Base-by-base conservation (phyloP, 2,113 vertebrate genomes). In the Grantiella picta region DNA sequence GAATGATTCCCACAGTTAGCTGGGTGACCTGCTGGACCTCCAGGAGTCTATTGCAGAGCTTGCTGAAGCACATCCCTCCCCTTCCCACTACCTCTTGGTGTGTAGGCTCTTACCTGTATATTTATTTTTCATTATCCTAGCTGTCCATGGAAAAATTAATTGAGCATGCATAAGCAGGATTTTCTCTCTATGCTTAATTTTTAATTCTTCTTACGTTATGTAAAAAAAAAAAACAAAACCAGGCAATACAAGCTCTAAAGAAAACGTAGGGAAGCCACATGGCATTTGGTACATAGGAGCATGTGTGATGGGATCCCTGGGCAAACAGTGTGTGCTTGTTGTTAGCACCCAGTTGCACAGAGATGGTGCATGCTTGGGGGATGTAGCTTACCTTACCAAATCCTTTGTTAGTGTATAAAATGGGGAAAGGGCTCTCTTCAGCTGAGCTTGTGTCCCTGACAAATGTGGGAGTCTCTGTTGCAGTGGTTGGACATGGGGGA, bases 221-320 rank as follows among this genome's bases (percentile, higher is more conserved):
- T 53, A 27, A 60, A 93, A 31, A 42, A 93, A 31, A 42, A 49
- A 49, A 20, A 8, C 18, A 45, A 11, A 4, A 1, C 2, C 9
- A n/a, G 38, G n/a, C 4, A 4, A 47, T 76, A 42, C 22, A 75
- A 45, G 15, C 7, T 14, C 16, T 15, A 14, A n/a, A 69, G 77
- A 44, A 60, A 27, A 52, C 0, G 1, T 15, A 18, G 64, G 17
- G 81, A 57, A 65, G 4, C 13, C n/a, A 13, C 4, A 0, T 3
- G 18, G 24, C 11, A 1, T 61, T 68, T 33, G 54, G 40, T 20
- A 5, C 23, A 52, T 35, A 0, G 8, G 60, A 35, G 25, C 0
- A 0, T 9, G 4, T 52, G 53, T 63, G n/a, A 25, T 53, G 33
- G 52, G 59, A 28, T 40, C 59, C 53, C 15, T 45, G 69, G 52